Percentiles rank a stretch among this genome's conserved stretches.
Evolutionary conservation across 2,113 vertebrate genomes (phyloP).

Genomic region (Malurus alboscapulatus): DNA sequence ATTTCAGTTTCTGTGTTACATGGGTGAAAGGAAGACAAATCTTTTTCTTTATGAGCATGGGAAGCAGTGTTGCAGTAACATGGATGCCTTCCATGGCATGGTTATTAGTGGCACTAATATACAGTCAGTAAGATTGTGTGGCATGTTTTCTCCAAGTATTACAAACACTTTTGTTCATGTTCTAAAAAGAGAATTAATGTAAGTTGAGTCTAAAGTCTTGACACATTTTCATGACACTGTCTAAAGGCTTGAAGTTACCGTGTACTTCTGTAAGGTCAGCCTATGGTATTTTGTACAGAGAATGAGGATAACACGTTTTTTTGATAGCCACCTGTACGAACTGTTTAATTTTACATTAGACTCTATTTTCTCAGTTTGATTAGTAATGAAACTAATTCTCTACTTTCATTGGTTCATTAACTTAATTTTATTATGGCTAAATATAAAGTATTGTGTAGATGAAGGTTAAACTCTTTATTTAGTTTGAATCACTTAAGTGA

Average conservation of each 20-base stretch:
- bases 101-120: not conserved
- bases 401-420: not conserved
- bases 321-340: not conserved
- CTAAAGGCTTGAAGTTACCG: not conserved
- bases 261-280: not conserved
- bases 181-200: not conserved
- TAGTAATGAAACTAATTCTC: not conserved
- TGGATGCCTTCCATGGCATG: too few relatives aligned
- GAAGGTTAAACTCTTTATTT: not conserved
- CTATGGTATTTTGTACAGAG: not conserved
- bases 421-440: not conserved
- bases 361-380: not conserved
- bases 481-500: not conserved
- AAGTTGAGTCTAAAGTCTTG: not conserved
- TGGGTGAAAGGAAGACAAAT: not conserved
- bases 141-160: not conserved
- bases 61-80: not conserved
- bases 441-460: not conserved
- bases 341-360: not conserved
- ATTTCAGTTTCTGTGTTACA: not conserved
- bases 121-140: not conserved
- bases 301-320: not conserved
- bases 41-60: not conserved
- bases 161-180: not conserved
- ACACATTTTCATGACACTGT: not conserved